Evolutionary conservation across 2,113 vertebrate genomes (phyloP).

Genomic region (Trichomycterus rosablanca): DNA sequence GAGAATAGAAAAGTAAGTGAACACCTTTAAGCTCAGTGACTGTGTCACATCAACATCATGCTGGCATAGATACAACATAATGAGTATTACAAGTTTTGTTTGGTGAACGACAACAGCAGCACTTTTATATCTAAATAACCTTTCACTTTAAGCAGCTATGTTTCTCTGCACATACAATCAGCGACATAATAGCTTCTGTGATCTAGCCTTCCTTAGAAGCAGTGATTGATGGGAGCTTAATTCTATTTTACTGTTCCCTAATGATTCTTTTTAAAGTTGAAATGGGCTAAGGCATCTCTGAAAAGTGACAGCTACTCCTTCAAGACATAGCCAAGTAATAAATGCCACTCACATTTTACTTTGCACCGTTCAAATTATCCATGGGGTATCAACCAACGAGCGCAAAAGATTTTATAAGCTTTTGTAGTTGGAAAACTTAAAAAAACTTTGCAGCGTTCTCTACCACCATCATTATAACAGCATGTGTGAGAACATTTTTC

Average conservation of each 20-base stretch:
- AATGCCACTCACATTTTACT: slow-evolving; percentile 19
- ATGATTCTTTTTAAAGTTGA: slow-evolving; percentile 48
- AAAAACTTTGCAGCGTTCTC: too few relatives aligned
- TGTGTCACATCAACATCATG: neutral
- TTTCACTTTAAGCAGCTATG: slow-evolving; percentile 30
- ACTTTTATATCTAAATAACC: slow-evolving; percentile 43
- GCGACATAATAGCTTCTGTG: slow-evolving; percentile 33
- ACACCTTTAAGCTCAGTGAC: neutral
- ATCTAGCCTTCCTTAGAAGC: slow-evolving; percentile 26
- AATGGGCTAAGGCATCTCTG: slow-evolving; percentile 39
- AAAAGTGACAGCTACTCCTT: slow-evolving; percentile 29
- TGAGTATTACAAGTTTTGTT: slow-evolving; percentile 14
- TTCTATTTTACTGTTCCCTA: slow-evolving; percentile 49
- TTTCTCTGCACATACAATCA: slow-evolving; percentile 22
- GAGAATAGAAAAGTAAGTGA: neutral
- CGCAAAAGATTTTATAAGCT: slow-evolving; percentile 24
- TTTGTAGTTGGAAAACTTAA: too few relatives aligned
- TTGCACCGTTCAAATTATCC: slow-evolving; percentile 19
- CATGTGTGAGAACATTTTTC: too few relatives aligned
- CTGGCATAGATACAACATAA: neutral
- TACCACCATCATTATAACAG: too few relatives aligned
- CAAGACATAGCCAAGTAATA: slow-evolving; percentile 11
- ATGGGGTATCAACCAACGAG: slow-evolving; percentile 18
- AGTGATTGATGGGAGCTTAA: slow-evolving; percentile 47
- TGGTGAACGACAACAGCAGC: neutral